phyloP scores from a whole-genome alignment of 1,140 invertebrate species.

The Papilio helenus region DNA sequence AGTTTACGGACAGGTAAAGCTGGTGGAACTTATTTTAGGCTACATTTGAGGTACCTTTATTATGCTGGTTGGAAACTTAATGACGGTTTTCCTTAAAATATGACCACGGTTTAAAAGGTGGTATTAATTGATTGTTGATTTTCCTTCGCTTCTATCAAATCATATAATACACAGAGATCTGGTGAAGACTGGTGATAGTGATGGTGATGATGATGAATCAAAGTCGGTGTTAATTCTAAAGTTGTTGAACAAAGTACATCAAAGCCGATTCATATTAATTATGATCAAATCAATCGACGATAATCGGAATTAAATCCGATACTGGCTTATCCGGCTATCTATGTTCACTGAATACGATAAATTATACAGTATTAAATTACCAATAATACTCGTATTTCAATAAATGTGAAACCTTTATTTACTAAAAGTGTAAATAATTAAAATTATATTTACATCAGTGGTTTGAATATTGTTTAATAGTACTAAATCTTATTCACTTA shows the following conservation, averaged over 20 bases:
- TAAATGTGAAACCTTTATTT: background rate
- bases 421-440: background rate
- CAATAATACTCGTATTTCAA: background rate
- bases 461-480: too few species aligned
- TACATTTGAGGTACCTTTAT: background rate
- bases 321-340: background rate
- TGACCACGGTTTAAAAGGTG: background rate
- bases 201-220: background rate
- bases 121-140: too few species aligned
- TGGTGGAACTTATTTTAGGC: background rate
- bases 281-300: background rate
- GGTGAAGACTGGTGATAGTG: too few species aligned
- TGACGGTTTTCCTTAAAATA: too few species aligned
- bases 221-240: background rate
- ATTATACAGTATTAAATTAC: background rate
- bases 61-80: background rate
- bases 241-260: background rate
- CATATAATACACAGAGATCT: too few species aligned
- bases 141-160: background rate
- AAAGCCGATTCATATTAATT: background rate
- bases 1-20: slow-evolving; percentile 19
- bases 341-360: slow-evolving; percentile 2
- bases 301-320: background rate
- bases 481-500: too few species aligned
- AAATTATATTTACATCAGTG: too few species aligned